Percentiles rank a stretch among this genome's conserved stretches.
Conservation (phyloP, 2,888 invertebrate genomes). For the Oxytorus armatus region DNA sequence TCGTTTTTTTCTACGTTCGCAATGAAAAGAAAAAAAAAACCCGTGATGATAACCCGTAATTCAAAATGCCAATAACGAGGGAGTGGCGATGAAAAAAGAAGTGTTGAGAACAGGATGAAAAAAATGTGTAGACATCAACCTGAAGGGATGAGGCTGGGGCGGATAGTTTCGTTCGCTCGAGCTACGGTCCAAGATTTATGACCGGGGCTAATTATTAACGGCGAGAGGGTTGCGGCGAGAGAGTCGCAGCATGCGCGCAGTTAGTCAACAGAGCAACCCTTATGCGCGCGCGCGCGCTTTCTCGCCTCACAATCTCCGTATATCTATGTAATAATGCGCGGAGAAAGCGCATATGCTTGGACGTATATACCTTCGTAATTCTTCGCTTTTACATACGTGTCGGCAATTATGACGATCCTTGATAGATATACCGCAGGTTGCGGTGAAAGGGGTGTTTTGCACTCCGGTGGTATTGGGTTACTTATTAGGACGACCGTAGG, state of each 20-base stretch:
- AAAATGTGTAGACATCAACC: slow-evolving; percentile 41
- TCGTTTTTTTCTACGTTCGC: neutral
- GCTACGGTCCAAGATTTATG: slow-evolving; percentile 74
- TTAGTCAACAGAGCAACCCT: slow-evolving; percentile 64
- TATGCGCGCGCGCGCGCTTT: too few species aligned
- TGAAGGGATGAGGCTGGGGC: neutral
- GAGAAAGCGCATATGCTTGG: slow-evolving; percentile 50
- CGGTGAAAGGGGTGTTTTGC: slow-evolving; percentile 59
- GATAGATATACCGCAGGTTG: slow-evolving; percentile 71
- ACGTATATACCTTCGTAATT: slow-evolving; percentile 13
- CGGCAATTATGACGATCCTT: slow-evolving; percentile 78
- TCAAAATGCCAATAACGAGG: neutral
- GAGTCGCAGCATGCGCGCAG: slow-evolving; percentile 70
- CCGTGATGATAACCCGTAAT: slow-evolving; percentile 21
- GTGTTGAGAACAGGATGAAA: neutral
- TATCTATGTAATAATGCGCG: slow-evolving; percentile 8
- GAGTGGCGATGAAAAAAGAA: neutral
- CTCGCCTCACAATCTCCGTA: slow-evolving; percentile 27
- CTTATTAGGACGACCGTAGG: slow-evolving; percentile 71
- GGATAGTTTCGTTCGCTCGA: slow-evolving; percentile 5
- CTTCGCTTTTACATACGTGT: slow-evolving; percentile 68
- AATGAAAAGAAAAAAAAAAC: neutral
- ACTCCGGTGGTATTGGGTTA: slow-evolving; percentile 62
- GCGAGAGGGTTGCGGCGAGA: slow-evolving; percentile 67
- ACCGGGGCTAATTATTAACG: slow-evolving; percentile 77